Evolutionary conservation across 2,113 vertebrate genomes (phyloP), one percentile per base, ranked within the genome.

Genomic region (Dascyllus trimaculatus): DNA sequence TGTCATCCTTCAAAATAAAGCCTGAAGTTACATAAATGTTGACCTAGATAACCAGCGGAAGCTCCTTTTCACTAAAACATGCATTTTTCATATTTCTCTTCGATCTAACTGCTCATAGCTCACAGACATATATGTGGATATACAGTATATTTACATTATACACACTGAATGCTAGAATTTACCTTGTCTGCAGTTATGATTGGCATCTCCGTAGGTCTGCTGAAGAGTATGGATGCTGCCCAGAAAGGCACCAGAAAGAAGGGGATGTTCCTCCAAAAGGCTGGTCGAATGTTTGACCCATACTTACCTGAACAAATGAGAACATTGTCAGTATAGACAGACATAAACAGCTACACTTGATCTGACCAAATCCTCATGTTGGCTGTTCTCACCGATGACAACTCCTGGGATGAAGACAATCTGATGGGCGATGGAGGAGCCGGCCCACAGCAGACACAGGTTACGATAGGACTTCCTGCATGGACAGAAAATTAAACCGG

Each of bases 361-460:
- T 4, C 13, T 54, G 15, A 59, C 2, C 4, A 76, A 22, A 60
- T 1, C 5, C 48, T 18, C 1, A 4, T 29, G 38, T 1, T 4
- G 21, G 22, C 32, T 8, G 19, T 19, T n/a, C 93, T 82, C 91
- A 99, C 98, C 97, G 11, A 98, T 87, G 38, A 96, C 53, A 52
- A 95, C 96, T 32, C 97, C 97, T 0, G 93, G 90, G 61, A 99
- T 89, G 75, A 96, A 96, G 26, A 98, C 95, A 0, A 95, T 18
- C 51, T 97, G 85, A 76, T 95, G 95, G 89, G 96, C 96, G 26
- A 93, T 59, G 19, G 96, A 86, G 1, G 98, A 99, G 6, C 98
- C 97, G 4, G 95, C 85, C 98, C 97, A 99, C 73, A 96, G 95
- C 7, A 99, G 93, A 4, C 93, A 95, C 48, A 97, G 61, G 64